Base-by-base conservation (phyloP, 2,113 vertebrate genomes). In the Stercorarius parasiticus region DNA sequence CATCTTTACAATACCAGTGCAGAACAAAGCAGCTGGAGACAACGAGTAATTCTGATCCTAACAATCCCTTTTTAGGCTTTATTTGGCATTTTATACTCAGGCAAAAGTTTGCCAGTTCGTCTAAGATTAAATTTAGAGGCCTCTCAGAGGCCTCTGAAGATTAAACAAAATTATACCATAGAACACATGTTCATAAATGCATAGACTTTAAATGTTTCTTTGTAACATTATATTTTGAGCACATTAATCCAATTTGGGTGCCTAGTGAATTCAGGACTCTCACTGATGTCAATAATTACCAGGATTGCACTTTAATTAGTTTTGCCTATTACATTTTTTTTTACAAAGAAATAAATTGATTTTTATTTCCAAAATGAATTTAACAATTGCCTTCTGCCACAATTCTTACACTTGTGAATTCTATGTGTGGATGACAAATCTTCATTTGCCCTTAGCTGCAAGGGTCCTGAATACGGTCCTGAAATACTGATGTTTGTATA, bases 341-440 rank as follows among this genome's bases (percentile, higher is more conserved):
- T 34, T 15, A 22, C 19, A n/a, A 88, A 52, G 16, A 53, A 62
- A 17, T 76, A 70, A 93, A 92, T 47, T 86, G 42, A 86, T 78
- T 96, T 97, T 95, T 97, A 70, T 87, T 62, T 95, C 70, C 78
- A 91, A 97, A 97, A 93, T 61, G 97, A 97, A 97, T 92, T 40
- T 71, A 87, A 90, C 56, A 36, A 82, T 86, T 94, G 40, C 53
- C 30, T 82, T 86, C 73, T 94, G 64, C 40, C 74, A 42, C 30
- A 84, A 1, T 71, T 81, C 62, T 97, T 97, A 29, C 4, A 66
- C 43, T 72, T 72, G 66, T 87, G 47, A 94, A 45, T 95, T 95
- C 83, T 94, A 22, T 81, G 29, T 67, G 65, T 62, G 36, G 29
- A 62, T 88, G 84, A 74, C 17, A 82, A 62, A 62, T n/a, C 58